Evolutionary conservation across 2,888 invertebrate species (phyloP).

Genomic region (Reticulitermes lucifugus): DNA sequence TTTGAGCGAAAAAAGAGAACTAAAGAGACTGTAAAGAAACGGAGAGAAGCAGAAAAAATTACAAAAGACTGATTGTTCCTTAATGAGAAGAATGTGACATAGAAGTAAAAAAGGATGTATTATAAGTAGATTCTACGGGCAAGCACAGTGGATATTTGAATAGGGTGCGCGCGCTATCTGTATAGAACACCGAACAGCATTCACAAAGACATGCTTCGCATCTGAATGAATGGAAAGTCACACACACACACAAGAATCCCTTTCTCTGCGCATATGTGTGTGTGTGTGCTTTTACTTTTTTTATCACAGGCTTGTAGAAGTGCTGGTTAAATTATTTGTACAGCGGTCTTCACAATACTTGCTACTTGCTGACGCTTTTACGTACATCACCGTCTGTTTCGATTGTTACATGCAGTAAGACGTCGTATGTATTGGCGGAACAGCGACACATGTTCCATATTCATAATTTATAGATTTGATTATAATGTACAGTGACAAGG

Average conservation of each 20-base stretch:
- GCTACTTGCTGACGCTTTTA: conserved; percentile 10
- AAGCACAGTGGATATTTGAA: conserved; percentile 8
- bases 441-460: not conserved
- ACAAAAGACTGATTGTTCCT: conserved; percentile 31
- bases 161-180: not conserved
- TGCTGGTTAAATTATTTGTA: conserved; percentile 36
- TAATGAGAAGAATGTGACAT: conserved; percentile 40
- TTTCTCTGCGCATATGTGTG: not conserved
- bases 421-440: not conserved
- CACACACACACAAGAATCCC: conserved; percentile 18
- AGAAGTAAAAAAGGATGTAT: conserved; percentile 20
- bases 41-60: conserved; percentile 29
- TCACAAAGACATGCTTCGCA: conserved; percentile 40
- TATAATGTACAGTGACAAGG: no score
- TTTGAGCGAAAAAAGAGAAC: conserved; percentile 1
- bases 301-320: conserved; percentile 27
- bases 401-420: conserved; percentile 14
- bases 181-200: not conserved
- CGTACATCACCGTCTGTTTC: not conserved
- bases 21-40: not conserved
- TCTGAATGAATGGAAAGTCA: conserved; percentile 41
- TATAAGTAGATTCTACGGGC: conserved; percentile 37
- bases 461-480: no score
- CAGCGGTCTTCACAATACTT: not conserved
- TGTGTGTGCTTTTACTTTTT: conserved; percentile 29